Conservation (phyloP, 1,140 invertebrate species). For the Cylas formicarius region DNA sequence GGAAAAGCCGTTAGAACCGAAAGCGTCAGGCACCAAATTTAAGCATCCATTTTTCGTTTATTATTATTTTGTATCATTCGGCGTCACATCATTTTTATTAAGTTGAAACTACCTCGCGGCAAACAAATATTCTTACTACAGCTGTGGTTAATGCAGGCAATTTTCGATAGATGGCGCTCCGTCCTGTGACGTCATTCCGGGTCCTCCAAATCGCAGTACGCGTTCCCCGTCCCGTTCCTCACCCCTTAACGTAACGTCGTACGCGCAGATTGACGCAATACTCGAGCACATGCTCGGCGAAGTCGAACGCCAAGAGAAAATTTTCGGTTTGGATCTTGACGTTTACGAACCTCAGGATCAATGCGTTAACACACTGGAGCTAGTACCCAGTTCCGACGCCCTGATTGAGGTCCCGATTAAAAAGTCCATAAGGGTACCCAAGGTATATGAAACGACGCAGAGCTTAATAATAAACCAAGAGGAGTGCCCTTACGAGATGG, state of each 20-base stretch:
- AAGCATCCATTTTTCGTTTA: too few relatives aligned
- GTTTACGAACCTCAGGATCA: slow-evolving; percentile 25
- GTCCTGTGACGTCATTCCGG: too few relatives aligned
- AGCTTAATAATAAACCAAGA: slow-evolving; percentile 15
- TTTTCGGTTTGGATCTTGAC: slow-evolving; percentile 32
- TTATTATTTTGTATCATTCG: too few relatives aligned
- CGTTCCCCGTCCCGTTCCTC: slow-evolving; percentile 10
- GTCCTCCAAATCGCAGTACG: slow-evolving; percentile 26
- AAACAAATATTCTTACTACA: slow-evolving; percentile 40
- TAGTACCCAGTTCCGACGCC: slow-evolving; percentile 36
- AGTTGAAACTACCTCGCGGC: background rate
- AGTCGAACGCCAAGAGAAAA: slow-evolving; percentile 36
- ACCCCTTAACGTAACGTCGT: slow-evolving; percentile 28
- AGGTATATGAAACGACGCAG: slow-evolving; percentile 26
- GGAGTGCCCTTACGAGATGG: slow-evolving; percentile 22
- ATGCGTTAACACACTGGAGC: slow-evolving; percentile 38
- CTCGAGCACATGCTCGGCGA: slow-evolving; percentile 38
- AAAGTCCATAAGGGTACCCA: slow-evolving; percentile 24
- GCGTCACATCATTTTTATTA: too few relatives aligned
- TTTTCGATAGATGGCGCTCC: slow-evolving; percentile 6
- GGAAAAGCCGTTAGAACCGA: too few relatives aligned
- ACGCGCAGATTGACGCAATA: slow-evolving; percentile 38
- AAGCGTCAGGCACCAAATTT: too few relatives aligned
- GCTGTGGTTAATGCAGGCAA: slow-evolving; percentile 37
- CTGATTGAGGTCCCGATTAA: slow-evolving; percentile 40